Conservation (phyloP, 2,797 vertebrate species). For the Streptopelia turtur region DNA sequence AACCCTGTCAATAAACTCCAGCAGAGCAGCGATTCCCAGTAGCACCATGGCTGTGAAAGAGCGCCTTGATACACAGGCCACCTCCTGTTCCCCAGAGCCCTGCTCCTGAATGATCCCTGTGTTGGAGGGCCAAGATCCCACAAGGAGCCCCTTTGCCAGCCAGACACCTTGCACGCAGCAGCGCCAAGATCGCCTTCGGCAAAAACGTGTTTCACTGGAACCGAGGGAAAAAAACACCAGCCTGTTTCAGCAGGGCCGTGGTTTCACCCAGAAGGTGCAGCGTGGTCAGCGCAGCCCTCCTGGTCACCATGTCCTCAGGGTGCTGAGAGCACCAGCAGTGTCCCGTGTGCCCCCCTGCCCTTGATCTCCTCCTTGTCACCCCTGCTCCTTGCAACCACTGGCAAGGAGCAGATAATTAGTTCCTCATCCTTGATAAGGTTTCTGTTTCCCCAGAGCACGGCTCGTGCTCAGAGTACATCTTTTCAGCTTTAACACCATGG, state of each 20-base stretch:
- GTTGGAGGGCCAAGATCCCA: constrained; percentile 49
- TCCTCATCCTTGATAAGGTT: neutral
- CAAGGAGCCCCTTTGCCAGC: constrained; percentile 15
- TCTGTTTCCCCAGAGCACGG: neutral
- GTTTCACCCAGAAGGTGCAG: neutral
- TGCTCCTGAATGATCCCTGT: constrained; percentile 33
- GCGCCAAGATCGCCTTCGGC: neutral
- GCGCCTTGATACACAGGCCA: constrained; percentile 34
- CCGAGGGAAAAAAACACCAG: neutral
- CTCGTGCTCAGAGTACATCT: neutral
- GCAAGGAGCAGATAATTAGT: neutral
- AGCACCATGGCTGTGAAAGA: constrained; percentile 17
- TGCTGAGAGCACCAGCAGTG: neutral
- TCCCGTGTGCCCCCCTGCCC: too few relatives aligned
- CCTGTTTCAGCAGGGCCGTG: neutral
- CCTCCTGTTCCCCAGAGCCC: constrained; percentile 19
- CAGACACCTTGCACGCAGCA: neutral
- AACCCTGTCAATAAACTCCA: constrained; percentile 2
- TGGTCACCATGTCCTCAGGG: rapidly evolving
- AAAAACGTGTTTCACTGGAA: neutral
- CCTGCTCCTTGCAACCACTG: neutral
- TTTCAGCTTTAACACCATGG: neutral
- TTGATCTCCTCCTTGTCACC: neutral
- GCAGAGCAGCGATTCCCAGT: neutral
- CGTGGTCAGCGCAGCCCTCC: neutral